These are phyloP conservation scores for Aeoliscus strigatus DNA, from an alignment of 2,797 vertebrate species.

Conservation along the genomic window DNA sequence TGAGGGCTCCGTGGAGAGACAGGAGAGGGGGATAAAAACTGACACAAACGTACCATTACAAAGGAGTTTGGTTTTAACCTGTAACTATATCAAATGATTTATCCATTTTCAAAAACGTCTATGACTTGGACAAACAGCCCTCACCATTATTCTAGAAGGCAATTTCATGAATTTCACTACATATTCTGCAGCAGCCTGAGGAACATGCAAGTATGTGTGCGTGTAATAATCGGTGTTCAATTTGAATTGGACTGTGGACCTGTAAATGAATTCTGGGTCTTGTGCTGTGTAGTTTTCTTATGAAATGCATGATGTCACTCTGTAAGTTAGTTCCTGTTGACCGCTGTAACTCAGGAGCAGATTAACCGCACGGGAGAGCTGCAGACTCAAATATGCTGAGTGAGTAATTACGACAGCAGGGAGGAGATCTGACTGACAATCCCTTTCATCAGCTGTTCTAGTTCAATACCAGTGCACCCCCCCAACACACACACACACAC, in stretches of 20 bases:
- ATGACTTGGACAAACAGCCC: no score
- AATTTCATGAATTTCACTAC: no score
- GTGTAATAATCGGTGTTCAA: no score
- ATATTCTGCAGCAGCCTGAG: no score
- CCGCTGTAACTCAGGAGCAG: slow-evolving; percentile 23
- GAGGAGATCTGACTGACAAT: slow-evolving; percentile 52
- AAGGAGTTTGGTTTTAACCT: not conserved
- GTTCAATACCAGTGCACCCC: slow-evolving; percentile 61
- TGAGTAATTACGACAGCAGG: slow-evolving; percentile 52
- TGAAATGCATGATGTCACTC: slow-evolving; percentile 3
- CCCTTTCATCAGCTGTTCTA: slow-evolving; percentile 69
- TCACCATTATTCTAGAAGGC: no score
- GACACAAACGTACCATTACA: not conserved
- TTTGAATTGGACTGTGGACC: slow-evolving; percentile 20
- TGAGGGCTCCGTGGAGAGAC: slow-evolving; percentile 5
- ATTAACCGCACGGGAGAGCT: slow-evolving; percentile 10
- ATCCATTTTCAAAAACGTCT: not conserved
- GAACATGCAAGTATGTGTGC: slow-evolving; percentile 35
- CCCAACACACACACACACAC: slow-evolving; percentile 3
- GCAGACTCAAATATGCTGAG: slow-evolving; percentile 50
- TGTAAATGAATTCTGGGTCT: slow-evolving; percentile 2
- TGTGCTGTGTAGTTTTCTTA: not conserved
- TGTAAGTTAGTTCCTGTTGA: slow-evolving; percentile 5
- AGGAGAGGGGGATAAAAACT: not conserved
- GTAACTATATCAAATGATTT: no score